Base-by-base conservation (phyloP, 2,888 invertebrate genomes). In the Tetropium fuscum region DNA sequence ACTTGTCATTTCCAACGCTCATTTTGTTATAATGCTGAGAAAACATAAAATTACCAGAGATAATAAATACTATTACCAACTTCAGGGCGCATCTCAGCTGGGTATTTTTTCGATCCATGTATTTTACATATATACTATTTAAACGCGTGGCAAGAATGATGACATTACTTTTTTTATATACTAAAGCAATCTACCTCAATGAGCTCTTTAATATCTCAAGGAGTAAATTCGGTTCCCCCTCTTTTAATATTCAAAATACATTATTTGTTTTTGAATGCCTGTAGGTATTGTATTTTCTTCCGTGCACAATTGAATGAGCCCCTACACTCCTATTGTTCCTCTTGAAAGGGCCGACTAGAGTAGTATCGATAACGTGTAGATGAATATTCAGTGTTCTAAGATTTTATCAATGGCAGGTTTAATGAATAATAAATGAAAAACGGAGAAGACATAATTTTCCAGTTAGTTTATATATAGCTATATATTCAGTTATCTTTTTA, bases 241-340 rank as follows among this genome's bases (percentile, higher is more conserved):
- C 55, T 55, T 48, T 48, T 51, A 22, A 48, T 48, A 48, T 49
- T 53, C 51, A 27, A 51, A 56, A 62, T 58, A 62, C 58, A 53
- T 62, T 54, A 63, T 59, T 63, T 63, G 63, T 63, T 59, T 63
- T 59, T 57, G 36, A 56, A 57, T 56, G 56, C 63, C 57, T 44
- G 51, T 25, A 51, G 58, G 60, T 56, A 53, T 53, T 49, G 57
- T 51, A 53, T 38, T 51, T 47, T 58, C 38, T 40, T 53, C 58
- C 53, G 43, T 56, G 58, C 58, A 53, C 47, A 56, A 56, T 59
- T 45, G 53, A 57, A 59, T 40, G 49, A 22, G 49, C 15, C 16
- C 10, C 38, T 27, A 51, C 38, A 38, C 49, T 40, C 40, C 38
- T 10, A 22, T 22, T 15, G 11, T n/a, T 22, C 48, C 34, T 48